Evolutionary conservation across 2,113 vertebrate species (phyloP).

Genomic region (Percina caprodes): DNA sequence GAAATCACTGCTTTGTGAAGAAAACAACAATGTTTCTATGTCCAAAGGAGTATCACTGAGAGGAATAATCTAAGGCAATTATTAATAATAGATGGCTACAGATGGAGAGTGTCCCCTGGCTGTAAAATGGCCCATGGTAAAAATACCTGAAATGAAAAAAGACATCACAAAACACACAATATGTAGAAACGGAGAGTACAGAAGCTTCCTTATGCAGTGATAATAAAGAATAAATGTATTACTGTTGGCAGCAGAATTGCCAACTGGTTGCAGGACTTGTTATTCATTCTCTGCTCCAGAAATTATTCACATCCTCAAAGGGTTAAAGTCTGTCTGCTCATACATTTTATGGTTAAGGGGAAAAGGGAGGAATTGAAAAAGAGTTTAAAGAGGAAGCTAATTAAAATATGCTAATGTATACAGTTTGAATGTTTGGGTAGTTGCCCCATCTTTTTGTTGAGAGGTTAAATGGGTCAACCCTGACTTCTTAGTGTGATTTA

Average conservation of each 20-base stretch:
- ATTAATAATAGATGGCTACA: constrained; percentile 75
- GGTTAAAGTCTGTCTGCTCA: constrained; percentile 54
- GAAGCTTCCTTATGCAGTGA: constrained; percentile 17
- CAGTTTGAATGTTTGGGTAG: constrained; percentile 55
- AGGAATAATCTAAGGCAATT: constrained; percentile 51
- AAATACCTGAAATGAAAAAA: constrained; percentile 46
- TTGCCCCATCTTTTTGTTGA: constrained; percentile 50
- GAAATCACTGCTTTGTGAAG: constrained; percentile 19
- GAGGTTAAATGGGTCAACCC: constrained; percentile 74
- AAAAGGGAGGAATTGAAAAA: constrained; percentile 42
- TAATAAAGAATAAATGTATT: constrained; percentile 56
- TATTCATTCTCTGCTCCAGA: constrained; percentile 59
- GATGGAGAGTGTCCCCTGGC: constrained; percentile 62
- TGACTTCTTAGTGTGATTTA: constrained; percentile 57
- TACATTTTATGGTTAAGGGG: constrained; percentile 26
- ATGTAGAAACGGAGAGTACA: constrained; percentile 17
- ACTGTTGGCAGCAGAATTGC: constrained; percentile 49
- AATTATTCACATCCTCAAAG: constrained; percentile 66
- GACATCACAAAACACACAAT: constrained; percentile 24
- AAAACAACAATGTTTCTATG: constrained; percentile 7
- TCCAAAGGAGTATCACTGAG: constrained; percentile 26
- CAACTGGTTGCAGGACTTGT: constrained; percentile 36
- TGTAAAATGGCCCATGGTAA: constrained; percentile 46
- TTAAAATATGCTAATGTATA: constrained; percentile 70
- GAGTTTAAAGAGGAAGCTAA: constrained; percentile 52